Conservation (phyloP, 1,140 invertebrate genomes). For the Brachystomella parvula region DNA sequence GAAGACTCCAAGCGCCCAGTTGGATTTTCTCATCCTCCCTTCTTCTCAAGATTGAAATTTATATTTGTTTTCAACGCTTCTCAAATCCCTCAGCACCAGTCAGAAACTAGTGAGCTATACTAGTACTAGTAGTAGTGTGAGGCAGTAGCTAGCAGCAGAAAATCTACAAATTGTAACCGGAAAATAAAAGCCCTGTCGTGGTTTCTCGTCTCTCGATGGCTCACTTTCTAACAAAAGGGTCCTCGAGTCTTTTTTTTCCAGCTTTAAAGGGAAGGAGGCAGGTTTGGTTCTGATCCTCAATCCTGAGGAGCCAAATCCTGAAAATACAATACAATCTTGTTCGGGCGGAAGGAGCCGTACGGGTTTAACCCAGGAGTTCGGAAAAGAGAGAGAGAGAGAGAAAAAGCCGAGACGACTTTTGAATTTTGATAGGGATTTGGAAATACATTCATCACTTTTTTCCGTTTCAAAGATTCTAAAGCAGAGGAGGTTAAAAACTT, state of each 20-base stretch:
- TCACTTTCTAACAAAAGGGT: background rate
- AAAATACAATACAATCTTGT: background rate
- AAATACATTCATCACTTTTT: too few relatives aligned
- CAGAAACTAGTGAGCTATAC: background rate
- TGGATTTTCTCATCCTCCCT: background rate
- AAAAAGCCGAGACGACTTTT: too few relatives aligned
- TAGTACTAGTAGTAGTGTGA: too few relatives aligned
- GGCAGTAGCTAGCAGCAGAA: background rate
- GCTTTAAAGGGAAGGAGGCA: background rate
- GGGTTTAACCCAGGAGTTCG: background rate
- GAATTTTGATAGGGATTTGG: constrained; percentile 10
- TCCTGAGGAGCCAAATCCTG: background rate
- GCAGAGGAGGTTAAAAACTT: too few relatives aligned
- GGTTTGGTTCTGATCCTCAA: background rate
- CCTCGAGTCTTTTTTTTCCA: background rate
- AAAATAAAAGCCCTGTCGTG: background rate
- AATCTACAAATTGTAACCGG: background rate
- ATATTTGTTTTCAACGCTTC: background rate
- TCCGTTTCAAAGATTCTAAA: too few relatives aligned
- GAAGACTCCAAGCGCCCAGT: background rate
- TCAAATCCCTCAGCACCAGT: background rate
- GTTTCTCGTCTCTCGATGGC: background rate
- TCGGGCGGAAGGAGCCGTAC: background rate
- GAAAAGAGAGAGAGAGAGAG: too few relatives aligned
- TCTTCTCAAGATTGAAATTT: background rate